Base-by-base conservation (phyloP, 2,113 vertebrate species). In the Sula dactylatra region DNA sequence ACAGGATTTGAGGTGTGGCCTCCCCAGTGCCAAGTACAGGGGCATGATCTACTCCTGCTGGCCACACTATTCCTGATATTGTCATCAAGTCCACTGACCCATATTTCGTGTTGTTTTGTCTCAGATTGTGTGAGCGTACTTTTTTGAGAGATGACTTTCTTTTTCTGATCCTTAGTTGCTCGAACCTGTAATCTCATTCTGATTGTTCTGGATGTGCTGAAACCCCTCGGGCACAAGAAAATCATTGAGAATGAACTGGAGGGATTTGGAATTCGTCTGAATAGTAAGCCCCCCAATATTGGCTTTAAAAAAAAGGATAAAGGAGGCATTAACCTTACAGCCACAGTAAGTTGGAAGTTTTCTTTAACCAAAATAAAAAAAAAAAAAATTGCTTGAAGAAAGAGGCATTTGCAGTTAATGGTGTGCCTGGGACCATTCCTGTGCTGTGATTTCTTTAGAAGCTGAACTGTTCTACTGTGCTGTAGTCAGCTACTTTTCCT, bases 221-320 rank as follows among this genome's bases (percentile, higher is more conserved):
- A 99, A 94, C 99, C 99, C 42, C 98, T 99, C 89, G 98, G 98
- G 76, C 99, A 99, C 95, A 99, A 99, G 98, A 99, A 99, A 96
- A 99, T 99, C 36, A 99, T 99, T 94, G 99, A 99, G 96, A 99
- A 99, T 56, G 99, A 99, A 91, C 97, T 99, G 96, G 99, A 99
- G 94, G 99, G 99, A 77, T 99, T 99, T 94, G 99, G 99, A 45
- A 99, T 99, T 96, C 99, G 99, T 25, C 98, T 99, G 83, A 99
- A 99, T 97, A 99, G 99, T 96, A 98, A 99, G 76, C 99, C 99
- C 15, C 99, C 99, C 88, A 99, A 99, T 97, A 99, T 99, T 18
- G 99, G 99, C 94, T 99, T 98, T 98, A 99, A 99, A 98, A 99
- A 99, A 97, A 99, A 99, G 98, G 99, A 99, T 98, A 99, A 99